A percentile compares a stretch with the other conserved stretches of the same genome.
Evolutionary conservation across 2,113 vertebrate genomes (phyloP).

Genomic region (Centropristis striata): DNA sequence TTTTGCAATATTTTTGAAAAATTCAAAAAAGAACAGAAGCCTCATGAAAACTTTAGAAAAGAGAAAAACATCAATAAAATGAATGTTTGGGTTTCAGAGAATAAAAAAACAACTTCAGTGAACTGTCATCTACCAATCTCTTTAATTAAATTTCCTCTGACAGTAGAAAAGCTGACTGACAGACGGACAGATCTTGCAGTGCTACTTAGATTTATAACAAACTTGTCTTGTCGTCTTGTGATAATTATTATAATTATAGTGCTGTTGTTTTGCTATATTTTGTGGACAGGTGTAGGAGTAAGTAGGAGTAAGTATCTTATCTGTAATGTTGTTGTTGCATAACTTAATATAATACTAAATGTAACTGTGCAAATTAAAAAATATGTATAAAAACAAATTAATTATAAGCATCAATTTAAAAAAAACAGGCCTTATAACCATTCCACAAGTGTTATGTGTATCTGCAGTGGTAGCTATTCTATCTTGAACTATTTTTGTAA

Average conservation of each 20-base stretch:
- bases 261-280: background rate
- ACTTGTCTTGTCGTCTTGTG: too few species aligned
- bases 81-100: too few species aligned
- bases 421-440: too few species aligned
- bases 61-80: too few species aligned
- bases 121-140: background rate
- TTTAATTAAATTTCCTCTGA: background rate
- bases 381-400: background rate
- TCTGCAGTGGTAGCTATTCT: background rate
- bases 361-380: background rate
- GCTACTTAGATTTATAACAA: background rate
- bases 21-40: too few species aligned
- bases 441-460: background rate
- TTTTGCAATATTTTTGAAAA: too few species aligned
- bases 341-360: background rate
- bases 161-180: background rate
- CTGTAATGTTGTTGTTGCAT: background rate
- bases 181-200: background rate
- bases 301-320: background rate
- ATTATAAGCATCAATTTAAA: too few species aligned
- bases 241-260: background rate
- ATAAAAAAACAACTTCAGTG: background rate
- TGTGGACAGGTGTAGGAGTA: too few species aligned
- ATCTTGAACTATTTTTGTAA: background rate
- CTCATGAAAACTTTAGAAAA: too few species aligned